Evolutionary conservation across 2,888 invertebrate genomes (phyloP).

Genomic region (Andrena praecox): DNA sequence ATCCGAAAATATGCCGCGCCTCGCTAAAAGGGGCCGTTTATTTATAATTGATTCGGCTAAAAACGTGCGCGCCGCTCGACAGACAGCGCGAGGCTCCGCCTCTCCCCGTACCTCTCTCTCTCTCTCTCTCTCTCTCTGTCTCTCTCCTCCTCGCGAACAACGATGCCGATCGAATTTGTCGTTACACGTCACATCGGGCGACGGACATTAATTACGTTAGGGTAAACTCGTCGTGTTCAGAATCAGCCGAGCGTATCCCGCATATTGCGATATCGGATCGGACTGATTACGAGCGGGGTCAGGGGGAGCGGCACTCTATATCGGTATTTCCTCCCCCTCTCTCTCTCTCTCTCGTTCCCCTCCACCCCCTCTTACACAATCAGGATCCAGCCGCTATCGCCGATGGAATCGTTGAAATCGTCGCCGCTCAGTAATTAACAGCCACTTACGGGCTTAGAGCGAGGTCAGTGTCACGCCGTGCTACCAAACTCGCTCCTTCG

Average conservation of each 20-base stretch:
- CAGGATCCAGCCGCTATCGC: neutral
- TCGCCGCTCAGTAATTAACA: slow-evolving; percentile 55
- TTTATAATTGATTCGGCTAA: slow-evolving; percentile 57
- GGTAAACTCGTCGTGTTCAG: slow-evolving; percentile 58
- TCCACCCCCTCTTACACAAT: neutral
- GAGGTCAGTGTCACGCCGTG: slow-evolving; percentile 65
- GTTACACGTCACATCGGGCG: slow-evolving; percentile 58
- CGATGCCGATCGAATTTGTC: slow-evolving; percentile 61
- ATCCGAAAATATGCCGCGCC: slow-evolving; percentile 39
- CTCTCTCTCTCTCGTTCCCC: neutral
- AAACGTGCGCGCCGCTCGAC: neutral
- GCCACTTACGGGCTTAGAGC: slow-evolving; percentile 54
- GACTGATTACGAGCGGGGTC: slow-evolving; percentile 21
- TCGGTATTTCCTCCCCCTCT: neutral
- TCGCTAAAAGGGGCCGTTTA: slow-evolving; percentile 36
- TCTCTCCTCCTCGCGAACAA: slow-evolving; percentile 23
- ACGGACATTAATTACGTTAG: slow-evolving; percentile 64
- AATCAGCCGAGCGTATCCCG: slow-evolving; percentile 50
- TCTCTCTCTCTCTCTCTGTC: neutral
- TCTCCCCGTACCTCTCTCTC: neutral
- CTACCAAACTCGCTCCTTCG: slow-evolving; percentile 28
- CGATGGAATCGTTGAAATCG: slow-evolving; percentile 50
- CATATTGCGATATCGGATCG: slow-evolving; percentile 58
- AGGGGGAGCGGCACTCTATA: slow-evolving; percentile 26
- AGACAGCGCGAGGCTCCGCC: neutral